Conservation (phyloP, 2,797 vertebrate species). For the Pipistrellus pipistrellus region DNA sequence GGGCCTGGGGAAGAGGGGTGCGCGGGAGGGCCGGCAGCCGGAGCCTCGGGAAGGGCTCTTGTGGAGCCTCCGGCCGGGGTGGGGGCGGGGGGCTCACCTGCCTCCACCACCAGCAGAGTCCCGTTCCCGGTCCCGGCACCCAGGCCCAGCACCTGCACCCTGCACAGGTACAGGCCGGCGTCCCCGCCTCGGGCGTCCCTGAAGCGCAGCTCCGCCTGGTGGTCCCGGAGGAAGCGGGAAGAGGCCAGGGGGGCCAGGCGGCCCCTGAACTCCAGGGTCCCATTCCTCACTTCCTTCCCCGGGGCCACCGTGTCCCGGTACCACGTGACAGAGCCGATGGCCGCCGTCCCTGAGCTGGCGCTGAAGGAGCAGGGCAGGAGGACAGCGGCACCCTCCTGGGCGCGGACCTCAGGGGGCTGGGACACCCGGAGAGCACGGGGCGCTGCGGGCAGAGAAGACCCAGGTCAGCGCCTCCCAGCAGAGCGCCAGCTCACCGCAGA, state of each 20-base stretch:
- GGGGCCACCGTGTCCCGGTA: constrained; percentile 59
- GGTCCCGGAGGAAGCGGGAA: constrained; percentile 52
- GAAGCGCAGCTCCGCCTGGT: constrained; percentile 67
- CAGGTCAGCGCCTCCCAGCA: neutral
- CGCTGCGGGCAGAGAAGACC: constrained; percentile 43
- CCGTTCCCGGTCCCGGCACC: constrained; percentile 39
- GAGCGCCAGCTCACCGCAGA: too few species aligned
- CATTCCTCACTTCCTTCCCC: constrained; percentile 66
- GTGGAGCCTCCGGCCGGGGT: neutral
- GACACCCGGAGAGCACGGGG: constrained; percentile 65
- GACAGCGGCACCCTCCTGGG: constrained; percentile 9
- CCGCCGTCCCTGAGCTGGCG: neutral
- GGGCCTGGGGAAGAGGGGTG: neutral
- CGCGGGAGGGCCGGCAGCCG: neutral
- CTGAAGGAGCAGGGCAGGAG: constrained; percentile 73
- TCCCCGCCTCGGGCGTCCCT: neutral
- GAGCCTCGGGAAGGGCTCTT: neutral
- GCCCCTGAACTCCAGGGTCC: constrained; percentile 57
- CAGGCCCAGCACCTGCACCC: constrained; percentile 65
- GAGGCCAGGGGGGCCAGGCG: neutral
- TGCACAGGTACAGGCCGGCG: constrained; percentile 11
- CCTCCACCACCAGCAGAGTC: constrained; percentile 66
- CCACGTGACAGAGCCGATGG: constrained; percentile 66
- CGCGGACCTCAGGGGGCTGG: constrained; percentile 39
- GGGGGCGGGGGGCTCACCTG: constrained; percentile 27